A percentile compares a stretch with the other conserved stretches of the same genome.
Evolutionary conservation across 2,888 invertebrate genomes (phyloP).

Genomic region (Ochlodes sylvanus): DNA sequence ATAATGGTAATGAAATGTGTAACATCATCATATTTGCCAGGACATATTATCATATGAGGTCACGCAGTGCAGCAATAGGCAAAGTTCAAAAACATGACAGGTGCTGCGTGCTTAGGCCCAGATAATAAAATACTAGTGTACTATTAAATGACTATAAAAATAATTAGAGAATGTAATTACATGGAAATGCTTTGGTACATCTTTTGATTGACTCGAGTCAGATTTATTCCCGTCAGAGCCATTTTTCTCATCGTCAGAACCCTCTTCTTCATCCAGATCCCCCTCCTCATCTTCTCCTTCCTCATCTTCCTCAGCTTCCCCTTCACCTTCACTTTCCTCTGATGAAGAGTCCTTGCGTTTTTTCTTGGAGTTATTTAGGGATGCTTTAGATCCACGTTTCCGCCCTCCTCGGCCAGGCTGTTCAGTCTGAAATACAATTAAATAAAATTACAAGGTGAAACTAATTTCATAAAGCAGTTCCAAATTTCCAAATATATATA

Average conservation of each 20-base stretch:
- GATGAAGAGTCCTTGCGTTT: conserved; percentile 78
- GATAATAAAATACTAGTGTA: too few species aligned
- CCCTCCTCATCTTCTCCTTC: conserved; percentile 77
- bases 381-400: conserved; percentile 66
- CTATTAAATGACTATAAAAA: too few species aligned
- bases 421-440: conserved; percentile 58
- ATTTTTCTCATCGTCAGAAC: conserved; percentile 82
- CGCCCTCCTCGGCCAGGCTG: conserved; percentile 67
- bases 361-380: conserved; percentile 75
- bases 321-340: conserved; percentile 76
- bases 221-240: conserved; percentile 83
- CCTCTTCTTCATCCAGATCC: conserved; percentile 78
- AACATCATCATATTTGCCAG: not conserved
- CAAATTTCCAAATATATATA: too few species aligned
- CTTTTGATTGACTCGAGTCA: conserved; percentile 83
- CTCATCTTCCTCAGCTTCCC: conserved; percentile 73
- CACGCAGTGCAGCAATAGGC: too few species aligned
- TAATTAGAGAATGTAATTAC: conserved; percentile 55
- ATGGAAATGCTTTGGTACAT: conserved; percentile 84
- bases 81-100: too few species aligned
- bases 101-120: too few species aligned
- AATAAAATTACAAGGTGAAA: not conserved
- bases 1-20: not conserved
- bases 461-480: too few species aligned
- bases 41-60: too few species aligned